Evolutionary conservation across 2,113 vertebrate species (phyloP), one percentile per base, ranked within the genome.

Genomic region (Aix galericulata): DNA sequence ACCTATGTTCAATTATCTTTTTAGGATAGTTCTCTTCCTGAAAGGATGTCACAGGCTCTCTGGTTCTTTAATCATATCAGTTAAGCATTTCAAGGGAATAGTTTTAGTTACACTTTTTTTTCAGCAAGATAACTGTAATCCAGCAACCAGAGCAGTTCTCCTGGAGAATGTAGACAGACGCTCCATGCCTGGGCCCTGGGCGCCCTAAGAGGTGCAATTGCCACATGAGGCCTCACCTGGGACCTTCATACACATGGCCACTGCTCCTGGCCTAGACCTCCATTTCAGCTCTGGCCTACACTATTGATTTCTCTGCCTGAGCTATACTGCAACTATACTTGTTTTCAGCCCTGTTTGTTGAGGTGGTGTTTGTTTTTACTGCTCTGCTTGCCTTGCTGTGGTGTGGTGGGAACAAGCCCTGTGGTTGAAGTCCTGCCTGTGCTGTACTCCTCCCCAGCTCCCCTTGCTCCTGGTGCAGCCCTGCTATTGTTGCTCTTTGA

Each of bases 241-340:
- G 32, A 74, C 60, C 59, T 52, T 59, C 55, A 78, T 8, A 22
- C 5, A 42, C n/a, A 55, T 6, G 75, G 26, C 73, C 75, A 27
- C 56, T 83, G 25, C 22, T 20, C 13, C 32, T 56, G n/a, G n/a
- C 34, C n/a, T n/a, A 81, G 34, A 55, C 23, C 15, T 68, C 26
- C 8, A 23, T 72, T 86, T 81, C 48, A 86, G 48, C 29, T 81
- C 34, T 75, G 16, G 13, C 42, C 8, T 25, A 58, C 34, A 14
- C 8, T 1, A n/a, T 11, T 0, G 2, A 5, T 22, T 25, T 64
- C 13, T n/a, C 8, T 23, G 7, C 48, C 16, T 77, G 27, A 78
- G 46, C 17, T 64, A 23, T 86, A 13, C 3, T 78, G 3, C 34
- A 42, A 25, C 31, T 2, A 8, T 42, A 6, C 2, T 36, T 60